Evolutionary conservation across 2,888 invertebrate genomes (phyloP), one percentile per base, ranked within the genome.

Genomic region (Tenthredo amoena): DNA sequence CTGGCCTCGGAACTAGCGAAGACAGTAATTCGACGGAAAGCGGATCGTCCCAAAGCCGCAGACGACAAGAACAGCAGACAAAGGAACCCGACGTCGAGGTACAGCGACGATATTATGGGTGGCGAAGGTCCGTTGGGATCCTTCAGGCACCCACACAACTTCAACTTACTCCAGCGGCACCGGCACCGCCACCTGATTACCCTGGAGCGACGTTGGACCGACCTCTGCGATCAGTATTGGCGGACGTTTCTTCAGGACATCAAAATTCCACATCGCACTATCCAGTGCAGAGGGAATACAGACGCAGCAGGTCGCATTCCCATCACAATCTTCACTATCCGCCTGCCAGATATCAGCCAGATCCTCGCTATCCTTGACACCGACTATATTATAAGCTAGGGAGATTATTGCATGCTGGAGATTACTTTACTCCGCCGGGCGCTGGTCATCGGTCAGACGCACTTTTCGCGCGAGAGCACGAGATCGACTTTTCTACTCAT

Each of bases 261-360:
- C 65, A n/a, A 37, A 65, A 43, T 65, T 31, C 18, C 26, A 40
- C 47, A 47, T 15, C 50, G 31, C 34, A 55, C 15, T 88, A 87
- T 83, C 87, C 87, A 12, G 58, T 86, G 15, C 86, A 88, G 4
- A 89, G 89, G 58, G 91, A 92, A 26, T 89, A 90, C 72, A 88
- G 91, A 72, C 90, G 92, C n/a, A 93, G 90, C 77, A 94, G 95
- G 87, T 95, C 96, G 55, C 95, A 94, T 91, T 96, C 96, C 0
- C 96, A 96, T 87, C 96, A 96, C 87, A 96, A 96, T 90, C 94
- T 96, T 76, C 95, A 96, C 89, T 95, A 95, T 92, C 95, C 95
- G 91, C 94, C 85, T n/a, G 31, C 77, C 37, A 85, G 79, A 47
- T 82, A 91, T 86, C 76, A 86, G 10, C 84, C 87, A n/a, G 86